A percentile compares a stretch with the other conserved stretches of the same genome.
Conservation (phyloP, 1,140 invertebrate species). For the Bombus terrestris region DNA sequence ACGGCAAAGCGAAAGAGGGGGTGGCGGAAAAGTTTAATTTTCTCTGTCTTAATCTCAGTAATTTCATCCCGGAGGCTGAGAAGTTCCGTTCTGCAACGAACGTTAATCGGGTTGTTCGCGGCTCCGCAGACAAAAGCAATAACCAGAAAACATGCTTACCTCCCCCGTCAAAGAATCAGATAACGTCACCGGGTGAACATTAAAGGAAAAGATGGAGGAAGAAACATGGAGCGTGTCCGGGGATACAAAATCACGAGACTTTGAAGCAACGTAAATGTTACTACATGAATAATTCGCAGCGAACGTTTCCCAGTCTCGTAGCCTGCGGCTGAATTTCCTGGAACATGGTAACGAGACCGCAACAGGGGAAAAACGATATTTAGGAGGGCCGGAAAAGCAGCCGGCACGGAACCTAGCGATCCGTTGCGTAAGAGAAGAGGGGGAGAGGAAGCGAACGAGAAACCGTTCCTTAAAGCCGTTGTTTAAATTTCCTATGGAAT, state of each 20-base stretch:
- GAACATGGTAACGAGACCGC: conserved; percentile 60
- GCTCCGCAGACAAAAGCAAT: conserved; percentile 36
- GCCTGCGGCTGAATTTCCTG: conserved; percentile 47
- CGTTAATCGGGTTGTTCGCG: conserved; percentile 46
- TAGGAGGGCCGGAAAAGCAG: conserved; percentile 37
- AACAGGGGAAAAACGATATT: conserved; percentile 63
- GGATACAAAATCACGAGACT: conserved; percentile 40
- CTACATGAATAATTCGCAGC: conserved; percentile 57
- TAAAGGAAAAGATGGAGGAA: neutral
- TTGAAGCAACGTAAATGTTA: conserved; percentile 55
- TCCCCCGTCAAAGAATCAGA: conserved; percentile 18
- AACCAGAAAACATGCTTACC: conserved; percentile 33
- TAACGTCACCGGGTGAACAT: conserved; percentile 25
- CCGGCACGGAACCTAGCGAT: conserved; percentile 18
- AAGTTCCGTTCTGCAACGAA: conserved; percentile 32
- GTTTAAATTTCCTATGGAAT: conserved; percentile 68
- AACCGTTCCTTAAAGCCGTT: conserved; percentile 49
- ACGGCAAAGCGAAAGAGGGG: neutral
- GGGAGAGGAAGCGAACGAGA: neutral
- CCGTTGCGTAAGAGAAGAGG: neutral
- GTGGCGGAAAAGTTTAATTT: conserved; percentile 41
- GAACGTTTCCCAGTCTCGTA: conserved; percentile 43
- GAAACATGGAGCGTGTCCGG: no score
- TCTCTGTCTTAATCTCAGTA: conserved; percentile 47
- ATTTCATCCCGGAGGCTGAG: conserved; percentile 27